phyloP scores from a whole-genome alignment of 1,140 invertebrate genomes.

The Melanaphis sacchari region DNA sequence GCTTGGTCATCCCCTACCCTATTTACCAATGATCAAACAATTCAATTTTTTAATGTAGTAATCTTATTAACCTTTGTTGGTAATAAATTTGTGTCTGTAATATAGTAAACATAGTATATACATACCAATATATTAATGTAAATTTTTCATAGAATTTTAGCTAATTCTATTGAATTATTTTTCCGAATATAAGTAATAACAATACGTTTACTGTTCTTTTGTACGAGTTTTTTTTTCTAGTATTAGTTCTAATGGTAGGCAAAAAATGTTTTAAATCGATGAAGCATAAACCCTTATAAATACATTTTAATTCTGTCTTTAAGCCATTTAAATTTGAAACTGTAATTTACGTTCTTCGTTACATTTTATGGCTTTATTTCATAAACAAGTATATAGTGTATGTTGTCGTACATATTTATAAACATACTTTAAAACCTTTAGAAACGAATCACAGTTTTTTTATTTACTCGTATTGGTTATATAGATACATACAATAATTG shows the following conservation, averaged over 20 bases:
- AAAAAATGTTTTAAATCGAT: slow-evolving; percentile 5
- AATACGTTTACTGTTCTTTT: too few relatives aligned
- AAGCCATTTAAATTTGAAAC: slow-evolving; percentile 2
- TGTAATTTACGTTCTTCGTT: neutral
- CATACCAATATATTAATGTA: neutral
- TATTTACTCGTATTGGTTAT: neutral
- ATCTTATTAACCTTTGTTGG: neutral
- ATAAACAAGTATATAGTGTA: neutral
- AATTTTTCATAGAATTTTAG: neutral
- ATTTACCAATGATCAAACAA: neutral
- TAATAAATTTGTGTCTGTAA: neutral
- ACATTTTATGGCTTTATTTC: slow-evolving; percentile 5
- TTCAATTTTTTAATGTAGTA: neutral
- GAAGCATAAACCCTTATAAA: neutral
- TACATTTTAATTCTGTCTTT: neutral
- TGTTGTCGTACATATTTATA: neutral
- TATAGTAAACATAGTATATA: too few relatives aligned
- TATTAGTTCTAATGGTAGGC: neutral
- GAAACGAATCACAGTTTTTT: neutral
- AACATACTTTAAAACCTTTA: neutral
- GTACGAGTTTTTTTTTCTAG: neutral
- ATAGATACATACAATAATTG: neutral
- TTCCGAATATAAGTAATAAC: neutral
- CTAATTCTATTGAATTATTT: neutral
- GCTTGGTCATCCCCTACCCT: slow-evolving; percentile 6